Evolutionary conservation across 1,140 invertebrate species (phyloP).

Genomic region (Drosophila paulistorum): DNA sequence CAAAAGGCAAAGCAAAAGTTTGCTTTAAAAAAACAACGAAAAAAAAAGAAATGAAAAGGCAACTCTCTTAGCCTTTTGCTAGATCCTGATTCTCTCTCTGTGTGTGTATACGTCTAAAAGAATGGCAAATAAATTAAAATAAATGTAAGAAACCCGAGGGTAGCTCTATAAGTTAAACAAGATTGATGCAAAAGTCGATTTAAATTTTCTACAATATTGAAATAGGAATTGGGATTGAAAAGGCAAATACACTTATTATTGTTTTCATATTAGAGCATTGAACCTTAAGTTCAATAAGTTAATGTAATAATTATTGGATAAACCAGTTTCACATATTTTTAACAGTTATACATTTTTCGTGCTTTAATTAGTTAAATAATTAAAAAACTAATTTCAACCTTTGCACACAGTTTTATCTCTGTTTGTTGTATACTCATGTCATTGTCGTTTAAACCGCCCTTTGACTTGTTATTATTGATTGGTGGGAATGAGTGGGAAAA

Average conservation of each 20-base stretch:
- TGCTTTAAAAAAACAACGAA: conserved; percentile 48
- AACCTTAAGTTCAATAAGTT: no score
- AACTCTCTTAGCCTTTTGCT: conserved; percentile 69
- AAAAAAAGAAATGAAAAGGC: conserved; percentile 47
- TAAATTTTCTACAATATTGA: no score
- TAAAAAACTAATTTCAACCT: no score
- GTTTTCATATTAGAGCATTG: no score
- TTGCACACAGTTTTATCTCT: no score
- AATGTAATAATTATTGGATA: no score
- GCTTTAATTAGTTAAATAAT: no score
- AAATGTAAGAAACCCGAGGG: conserved; percentile 59
- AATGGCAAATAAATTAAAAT: conserved; percentile 77
- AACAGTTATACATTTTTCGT: no score
- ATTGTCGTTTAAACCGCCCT: not conserved
- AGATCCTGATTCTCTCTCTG: conserved; percentile 26
- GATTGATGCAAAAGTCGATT: conserved; percentile 27
- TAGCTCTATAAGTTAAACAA: conserved; percentile 49
- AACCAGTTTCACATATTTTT: no score
- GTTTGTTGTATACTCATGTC: no score
- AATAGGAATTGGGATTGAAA: no score
- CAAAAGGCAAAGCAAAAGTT: conserved; percentile 76
- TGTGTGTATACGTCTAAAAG: conserved; percentile 28
- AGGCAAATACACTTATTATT: no score
- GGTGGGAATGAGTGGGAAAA: not conserved
- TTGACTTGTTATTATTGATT: not conserved